Base-by-base conservation (phyloP, 2,113 vertebrate genomes). In the Grus americana region DNA sequence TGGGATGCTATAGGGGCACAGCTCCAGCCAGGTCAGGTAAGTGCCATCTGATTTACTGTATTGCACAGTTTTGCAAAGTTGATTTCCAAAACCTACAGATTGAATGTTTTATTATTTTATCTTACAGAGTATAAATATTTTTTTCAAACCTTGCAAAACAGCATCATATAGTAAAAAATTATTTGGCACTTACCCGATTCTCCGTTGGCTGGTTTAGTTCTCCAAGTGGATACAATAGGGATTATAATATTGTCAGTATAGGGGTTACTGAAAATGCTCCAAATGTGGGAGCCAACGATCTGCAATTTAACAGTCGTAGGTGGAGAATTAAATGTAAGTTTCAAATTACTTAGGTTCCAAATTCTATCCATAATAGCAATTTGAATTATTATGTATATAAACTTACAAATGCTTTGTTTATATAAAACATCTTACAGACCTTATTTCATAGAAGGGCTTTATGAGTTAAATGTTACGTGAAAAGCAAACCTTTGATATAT, bases 51-150 rank as follows among this genome's bases (percentile, higher is more conserved):
- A 92, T 96, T 97, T 94, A 94, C 96, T 97, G 95, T 83, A 79
- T 97, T 97, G 96, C 87, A 95, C 58, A 90, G 96, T 97, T 97
- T 95, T 96, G 97, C 97, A 97, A 97, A 95, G 96, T 95, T 97
- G 71, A 74, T 91, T 91, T 94, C 70, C 55, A 95, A 96, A 97
- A 94, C 62, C 24, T 82, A 63, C 4, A 32, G 23, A 85, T 44
- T 11, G 3, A 65, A 91, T 61, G 34, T 54, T 93, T 75, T 87
- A 40, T 95, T 91, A 70, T 91, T 96, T 83, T 80, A 30, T 91
- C 3, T 91, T 61, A 70, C 1, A 16, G 54, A 92, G 42, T 26
- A 62, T 32, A 96, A 94, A 92, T 75, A 58, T 55, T 58, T 88
- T 42, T 92, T 90, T 91, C 73, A 95, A 96, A 97, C 91, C 95